Conservation (phyloP, 2,888 invertebrate species). For the Teleiodes luculella region DNA sequence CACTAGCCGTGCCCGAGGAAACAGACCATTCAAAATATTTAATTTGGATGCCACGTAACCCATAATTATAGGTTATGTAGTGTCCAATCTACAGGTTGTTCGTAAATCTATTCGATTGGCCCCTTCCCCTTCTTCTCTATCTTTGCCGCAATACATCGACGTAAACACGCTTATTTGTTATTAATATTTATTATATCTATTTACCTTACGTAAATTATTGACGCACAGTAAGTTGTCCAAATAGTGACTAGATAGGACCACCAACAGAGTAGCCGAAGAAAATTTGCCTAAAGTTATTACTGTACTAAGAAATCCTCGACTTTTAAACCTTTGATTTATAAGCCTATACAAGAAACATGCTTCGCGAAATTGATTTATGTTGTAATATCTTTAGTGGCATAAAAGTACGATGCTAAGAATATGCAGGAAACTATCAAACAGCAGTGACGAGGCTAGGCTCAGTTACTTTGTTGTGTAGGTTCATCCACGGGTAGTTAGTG, state of each 20-base stretch:
- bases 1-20: slow-evolving; percentile 47
- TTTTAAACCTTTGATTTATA: slow-evolving; percentile 2
- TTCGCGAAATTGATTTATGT: slow-evolving; percentile 2
- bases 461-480: slow-evolving; percentile 2
- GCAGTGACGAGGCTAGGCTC: neutral
- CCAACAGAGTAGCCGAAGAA: neutral
- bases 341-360: neutral
- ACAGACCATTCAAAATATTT: slow-evolving; percentile 63
- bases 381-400: neutral
- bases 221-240: slow-evolving; percentile 10
- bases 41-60: slow-evolving; percentile 61
- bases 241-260: slow-evolving; percentile 2
- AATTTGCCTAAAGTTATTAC: slow-evolving; percentile 3
- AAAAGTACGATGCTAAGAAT: neutral
- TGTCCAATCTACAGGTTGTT: slow-evolving; percentile 49
- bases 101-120: slow-evolving; percentile 47
- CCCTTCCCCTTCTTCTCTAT: neutral
- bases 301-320: neutral
- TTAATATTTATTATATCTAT: slow-evolving; percentile 20
- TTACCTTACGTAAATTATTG: slow-evolving; percentile 12
- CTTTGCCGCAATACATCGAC: neutral
- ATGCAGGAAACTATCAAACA: slow-evolving; percentile 4
- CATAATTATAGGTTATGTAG: slow-evolving; percentile 57
- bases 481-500: neutral
- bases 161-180: slow-evolving; percentile 22